Base-by-base conservation (phyloP, 2,797 vertebrate species). In the Peromyscus nudipes region DNA sequence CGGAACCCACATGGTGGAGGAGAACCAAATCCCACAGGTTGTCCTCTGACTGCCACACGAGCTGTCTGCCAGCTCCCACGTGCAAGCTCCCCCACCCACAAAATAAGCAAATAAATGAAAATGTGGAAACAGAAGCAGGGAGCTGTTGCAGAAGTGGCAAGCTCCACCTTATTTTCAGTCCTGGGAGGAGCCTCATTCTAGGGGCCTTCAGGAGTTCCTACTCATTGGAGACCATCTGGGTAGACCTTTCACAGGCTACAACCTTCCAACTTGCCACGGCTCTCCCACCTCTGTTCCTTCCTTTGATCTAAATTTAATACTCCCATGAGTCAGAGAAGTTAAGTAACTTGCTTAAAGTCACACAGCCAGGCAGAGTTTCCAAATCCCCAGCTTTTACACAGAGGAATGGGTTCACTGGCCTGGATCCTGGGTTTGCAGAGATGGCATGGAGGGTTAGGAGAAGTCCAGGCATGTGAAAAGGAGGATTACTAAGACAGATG, bases 271-370 rank as follows among this genome's bases (percentile, higher is more conserved):
- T 93, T 89, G 21, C 19, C 55, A 37, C 1, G 27, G 73, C 55
- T 57, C 37, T 92, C 85, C 55, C 43, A 79, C 46, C 57, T 76
- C 40, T 88, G 87, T 81, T 96, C 57, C 77, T 77, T 67, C 79
- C 57, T 95, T 92, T 83, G 13, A 69, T 93, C 88, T 96, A 83
- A 92, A 89, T 94, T 85, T 95, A 93, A 91, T 43, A 79, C 6
- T 95, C 31, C 67, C 67, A 0, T 96, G 91, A 95, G 31, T 94
- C 92, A 94, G 92, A 93, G 91, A 95, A 80, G 88, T 95, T 86
- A 90, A 93, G 60, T 57, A 92, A 96, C 27, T 89, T 94, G 40
- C 79, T 95, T 91, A 37, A 89, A 95, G 67, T 92, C 76, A 84
- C 75, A 95, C 75, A 94, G 96, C 81, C 80, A 83, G 43, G 46